These are phyloP conservation scores for Hippoglossus hippoglossus DNA, from an alignment of 2,797 vertebrate species.

Conservation along the genomic window DNA sequence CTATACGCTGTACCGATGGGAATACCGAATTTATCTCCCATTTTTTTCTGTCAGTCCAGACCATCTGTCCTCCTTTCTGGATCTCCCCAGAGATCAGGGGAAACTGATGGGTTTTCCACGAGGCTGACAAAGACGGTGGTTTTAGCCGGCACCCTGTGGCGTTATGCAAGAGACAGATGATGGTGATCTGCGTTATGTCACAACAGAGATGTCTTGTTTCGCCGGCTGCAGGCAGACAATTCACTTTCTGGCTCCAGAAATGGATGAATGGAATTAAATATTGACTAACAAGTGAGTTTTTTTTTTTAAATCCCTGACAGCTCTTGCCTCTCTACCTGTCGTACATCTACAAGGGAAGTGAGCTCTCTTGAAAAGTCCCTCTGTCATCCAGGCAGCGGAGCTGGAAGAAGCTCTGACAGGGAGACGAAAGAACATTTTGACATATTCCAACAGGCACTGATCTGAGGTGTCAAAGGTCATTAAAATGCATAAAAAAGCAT, in stretches of 20 bases:
- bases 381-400: too few relatives aligned
- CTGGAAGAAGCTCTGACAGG: too few relatives aligned
- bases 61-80: not conserved
- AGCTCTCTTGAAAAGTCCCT: too few relatives aligned
- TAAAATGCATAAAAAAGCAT: not conserved
- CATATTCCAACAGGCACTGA: too few relatives aligned
- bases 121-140: not conserved
- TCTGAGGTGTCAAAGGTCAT: slow-evolving; percentile 5
- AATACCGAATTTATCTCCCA: not conserved
- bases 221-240: slow-evolving; percentile 29
- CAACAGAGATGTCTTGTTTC: slow-evolving; percentile 44
- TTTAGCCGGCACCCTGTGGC: slow-evolving; percentile 20
- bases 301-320: not conserved
- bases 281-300: not conserved
- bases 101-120: not conserved
- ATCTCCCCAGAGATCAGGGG: not conserved
- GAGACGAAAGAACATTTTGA: not conserved
- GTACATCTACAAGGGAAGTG: not conserved
- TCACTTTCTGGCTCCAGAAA: not conserved
- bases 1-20: not conserved
- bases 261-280: not conserved
- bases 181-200: slow-evolving; percentile 50
- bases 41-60: not conserved
- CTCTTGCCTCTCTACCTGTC: not conserved
- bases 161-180: slow-evolving; percentile 61